Evolutionary conservation across 2,797 vertebrate species (phyloP).

Genomic region (Euphonia xanthogaster): DNA sequence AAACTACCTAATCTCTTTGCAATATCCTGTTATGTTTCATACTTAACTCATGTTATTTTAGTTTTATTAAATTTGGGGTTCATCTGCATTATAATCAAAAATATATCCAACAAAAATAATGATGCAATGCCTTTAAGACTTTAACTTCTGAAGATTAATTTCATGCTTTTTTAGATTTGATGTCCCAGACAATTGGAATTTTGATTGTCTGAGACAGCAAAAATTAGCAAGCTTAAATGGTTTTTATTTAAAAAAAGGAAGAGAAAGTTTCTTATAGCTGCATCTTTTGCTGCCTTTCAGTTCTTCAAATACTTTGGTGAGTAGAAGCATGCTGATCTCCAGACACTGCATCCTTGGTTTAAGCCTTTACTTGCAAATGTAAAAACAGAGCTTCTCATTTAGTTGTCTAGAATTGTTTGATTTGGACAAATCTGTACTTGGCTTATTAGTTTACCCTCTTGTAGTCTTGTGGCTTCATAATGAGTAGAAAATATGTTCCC

Average conservation of each 20-base stretch:
- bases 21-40: slow-evolving; percentile 99
- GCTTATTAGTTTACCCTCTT: slow-evolving; percentile 16
- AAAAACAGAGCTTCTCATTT: slow-evolving; percentile 16
- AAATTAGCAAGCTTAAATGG: slow-evolving; percentile 70
- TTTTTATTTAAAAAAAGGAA: slow-evolving; percentile 21
- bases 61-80: slow-evolving; percentile 86
- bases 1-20: slow-evolving; percentile 95
- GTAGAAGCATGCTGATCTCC: slow-evolving; percentile 21
- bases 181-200: slow-evolving; percentile 83
- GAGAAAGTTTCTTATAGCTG: not conserved
- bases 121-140: slow-evolving; percentile 83
- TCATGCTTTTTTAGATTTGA: slow-evolving; percentile 82
- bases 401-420: slow-evolving; percentile 18
- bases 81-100: slow-evolving; percentile 94
- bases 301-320: not conserved
- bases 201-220: slow-evolving; percentile 78
- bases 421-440: not conserved
- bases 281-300: slow-evolving; percentile 3
- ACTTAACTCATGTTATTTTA: slow-evolving; percentile 87
- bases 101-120: slow-evolving; percentile 88
- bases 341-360: slow-evolving; percentile 31
- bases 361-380: slow-evolving; percentile 36
- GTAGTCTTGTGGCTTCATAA: slow-evolving; percentile 7
- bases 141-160: slow-evolving; percentile 85
- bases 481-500: slow-evolving; percentile 3